Evolutionary conservation across 92 coral and sea anemone genomes (phyloP), one percentile per base, ranked within the genome.

Genomic region (Parazoanthus atlanticus): DNA sequence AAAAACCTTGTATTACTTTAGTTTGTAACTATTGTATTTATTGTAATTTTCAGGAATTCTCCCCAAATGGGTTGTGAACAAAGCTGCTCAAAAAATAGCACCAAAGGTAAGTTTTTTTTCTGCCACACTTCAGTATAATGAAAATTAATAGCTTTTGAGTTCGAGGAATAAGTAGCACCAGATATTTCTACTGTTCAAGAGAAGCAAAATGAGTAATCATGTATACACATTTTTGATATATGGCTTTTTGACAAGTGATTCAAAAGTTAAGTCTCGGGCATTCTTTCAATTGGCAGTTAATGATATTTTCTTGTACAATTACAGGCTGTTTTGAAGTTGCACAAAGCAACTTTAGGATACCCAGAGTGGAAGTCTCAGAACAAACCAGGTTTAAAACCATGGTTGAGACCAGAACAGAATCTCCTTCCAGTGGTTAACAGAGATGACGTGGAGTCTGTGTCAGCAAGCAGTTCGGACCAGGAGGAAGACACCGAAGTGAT

Each of bases 11-110:
- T 40, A 4, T 40, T 81, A 32, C 75, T 19, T 41, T 40, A 56
- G 52, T 78, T 38, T 38, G 5, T 65, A 94, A 96, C 94, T 78
- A 46, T 74, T 56, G 11, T 69, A 16, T 16, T 88, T 56, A 2
- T 3, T 15, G 23, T 15, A 1, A 26, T 74, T 38, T 64, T 3
- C 79, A 96, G 99, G 99, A 75, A 90, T 89, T 38, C 88, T 97
- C 23, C 99, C 99, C 54, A 97, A 97, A 69, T 97, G 99, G 99
- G 86, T 97, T 73, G 99, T 97, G 38, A 97, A 97, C 91, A 94
- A 90, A 79, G 99, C 95, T 3, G 93, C 99, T 49, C 93, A 96
- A 89, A 97, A 93, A 89, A 95, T 96, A 33, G 98, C 99, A 34
- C 99, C 99, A 38, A 95, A 97, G 98, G 99, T 97, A 86, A 23